Evolutionary conservation across 1,140 invertebrate species (phyloP).

Genomic region (Drosophila bipectinata): DNA sequence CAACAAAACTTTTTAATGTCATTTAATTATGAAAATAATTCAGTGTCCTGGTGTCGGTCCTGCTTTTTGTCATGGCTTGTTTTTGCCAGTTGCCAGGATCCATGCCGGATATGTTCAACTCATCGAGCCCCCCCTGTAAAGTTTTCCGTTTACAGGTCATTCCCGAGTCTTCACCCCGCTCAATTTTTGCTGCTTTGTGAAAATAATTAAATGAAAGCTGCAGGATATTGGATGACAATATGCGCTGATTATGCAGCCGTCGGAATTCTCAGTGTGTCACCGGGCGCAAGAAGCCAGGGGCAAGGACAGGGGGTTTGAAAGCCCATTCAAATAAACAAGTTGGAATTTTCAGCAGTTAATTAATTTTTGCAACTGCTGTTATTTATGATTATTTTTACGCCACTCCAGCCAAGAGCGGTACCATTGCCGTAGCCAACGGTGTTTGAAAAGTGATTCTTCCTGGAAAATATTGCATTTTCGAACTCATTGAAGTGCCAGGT

Average conservation of each 20-base stretch:
- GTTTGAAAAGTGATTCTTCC: conserved; percentile 22
- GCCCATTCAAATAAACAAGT: conserved; percentile 51
- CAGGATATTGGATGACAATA: conserved; percentile 68
- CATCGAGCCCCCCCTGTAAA: background rate
- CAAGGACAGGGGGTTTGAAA: background rate
- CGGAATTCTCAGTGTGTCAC: conserved; percentile 1
- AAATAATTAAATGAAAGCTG: conserved; percentile 72
- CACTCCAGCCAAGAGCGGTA: background rate
- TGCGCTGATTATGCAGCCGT: conserved; percentile 59
- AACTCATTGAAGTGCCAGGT: conserved; percentile 20
- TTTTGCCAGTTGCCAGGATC: conserved; percentile 8
- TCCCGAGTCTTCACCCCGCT: conserved; percentile 11
- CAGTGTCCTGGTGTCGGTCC: conserved; percentile 26
- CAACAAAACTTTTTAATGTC: conserved; percentile 62
- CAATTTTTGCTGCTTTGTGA: conserved; percentile 34
- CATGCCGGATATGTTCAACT: conserved; percentile 4
- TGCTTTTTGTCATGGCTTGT: conserved; percentile 28
- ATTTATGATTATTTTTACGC: conserved; percentile 35
- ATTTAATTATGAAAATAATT: conserved; percentile 73
- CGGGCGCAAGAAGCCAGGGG: background rate
- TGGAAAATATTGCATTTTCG: conserved; percentile 3
- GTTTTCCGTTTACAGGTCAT: conserved; percentile 19
- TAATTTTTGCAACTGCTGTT: conserved; percentile 50
- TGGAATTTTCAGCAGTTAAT: conserved; percentile 69
- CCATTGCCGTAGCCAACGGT: background rate